These are phyloP conservation scores for Clusia tigrina DNA, from an alignment of 2,888 invertebrate genomes.

Conservation along the genomic window DNA sequence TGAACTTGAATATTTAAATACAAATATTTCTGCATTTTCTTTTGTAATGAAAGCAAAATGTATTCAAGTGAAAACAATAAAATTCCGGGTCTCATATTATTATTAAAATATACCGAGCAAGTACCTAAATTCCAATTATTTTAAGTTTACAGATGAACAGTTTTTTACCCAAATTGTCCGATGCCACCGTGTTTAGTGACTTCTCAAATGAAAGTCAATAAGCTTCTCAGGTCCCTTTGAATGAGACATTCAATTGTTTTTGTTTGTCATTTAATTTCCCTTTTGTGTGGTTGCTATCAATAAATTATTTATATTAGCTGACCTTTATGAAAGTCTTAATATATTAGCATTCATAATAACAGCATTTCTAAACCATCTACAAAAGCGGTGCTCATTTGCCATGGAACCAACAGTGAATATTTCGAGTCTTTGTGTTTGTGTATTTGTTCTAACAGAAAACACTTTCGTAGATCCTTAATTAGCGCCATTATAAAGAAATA, in stretches of 20 bases:
- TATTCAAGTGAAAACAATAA: not conserved
- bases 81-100: not conserved
- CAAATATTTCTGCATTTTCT: not conserved
- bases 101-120: no score
- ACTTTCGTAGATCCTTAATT: no score
- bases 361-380: no score
- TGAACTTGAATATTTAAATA: not conserved
- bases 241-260: not conserved
- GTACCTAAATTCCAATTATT: not conserved
- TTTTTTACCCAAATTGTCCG: not conserved
- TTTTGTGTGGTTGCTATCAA: not conserved
- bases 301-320: not conserved
- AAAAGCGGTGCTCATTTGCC: no score
- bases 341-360: no score
- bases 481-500: no score
- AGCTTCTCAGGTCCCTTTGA: not conserved
- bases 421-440: no score
- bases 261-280: not conserved
- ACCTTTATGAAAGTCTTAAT: no score
- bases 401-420: no score
- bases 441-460: no score
- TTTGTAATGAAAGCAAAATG: not conserved
- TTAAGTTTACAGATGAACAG: conserved; percentile 5
- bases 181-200: no score
- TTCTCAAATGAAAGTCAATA: conserved; percentile 2